Evolutionary conservation across 1,140 invertebrate species (phyloP).

Genomic region (Cephus cinctus): DNA sequence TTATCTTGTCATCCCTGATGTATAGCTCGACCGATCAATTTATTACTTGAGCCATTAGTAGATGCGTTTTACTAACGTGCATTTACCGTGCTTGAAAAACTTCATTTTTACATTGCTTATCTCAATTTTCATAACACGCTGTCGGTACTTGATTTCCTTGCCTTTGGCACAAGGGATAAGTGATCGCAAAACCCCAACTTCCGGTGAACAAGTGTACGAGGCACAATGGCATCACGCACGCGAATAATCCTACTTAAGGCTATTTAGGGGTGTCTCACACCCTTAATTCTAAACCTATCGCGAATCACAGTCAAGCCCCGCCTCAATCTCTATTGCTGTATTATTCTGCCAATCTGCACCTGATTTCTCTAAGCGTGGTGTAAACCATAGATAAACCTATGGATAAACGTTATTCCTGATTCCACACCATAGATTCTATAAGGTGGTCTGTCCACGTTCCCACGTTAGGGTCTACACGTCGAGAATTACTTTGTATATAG

Average conservation of each 20-base stretch:
- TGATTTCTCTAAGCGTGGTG: slow-evolving; percentile 29
- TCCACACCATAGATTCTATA: slow-evolving; percentile 16
- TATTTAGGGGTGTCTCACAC: slow-evolving; percentile 33
- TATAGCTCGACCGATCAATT: slow-evolving; percentile 20
- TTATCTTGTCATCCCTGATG: slow-evolving; percentile 38
- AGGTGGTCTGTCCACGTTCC: slow-evolving; percentile 12
- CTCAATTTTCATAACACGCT: too few species aligned
- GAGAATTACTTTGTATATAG: too few species aligned
- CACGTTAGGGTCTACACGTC: slow-evolving; percentile 3
- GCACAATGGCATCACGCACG: slow-evolving; percentile 14
- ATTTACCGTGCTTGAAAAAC: too few species aligned
- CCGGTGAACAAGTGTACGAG: too few species aligned
- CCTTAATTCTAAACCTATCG: slow-evolving; percentile 24
- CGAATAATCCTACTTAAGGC: slow-evolving; percentile 33
- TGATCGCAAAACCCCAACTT: too few species aligned
- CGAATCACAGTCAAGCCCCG: slow-evolving; percentile 25
- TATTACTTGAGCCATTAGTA: slow-evolving; percentile 10
- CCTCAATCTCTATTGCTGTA: slow-evolving; percentile 8
- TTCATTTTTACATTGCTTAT: too few species aligned
- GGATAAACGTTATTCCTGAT: slow-evolving; percentile 31
- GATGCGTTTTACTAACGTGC: too few species aligned
- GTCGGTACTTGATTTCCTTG: too few species aligned
- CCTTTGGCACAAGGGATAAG: too few species aligned
- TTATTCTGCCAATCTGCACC: slow-evolving; percentile 42
- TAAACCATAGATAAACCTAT: slow-evolving; percentile 21